A percentile compares a stretch with the other conserved stretches of the same genome.
These are phyloP conservation scores for Dasypus novemcinctus DNA, from an alignment of 2,113 vertebrate genomes.

Conservation along the genomic window DNA sequence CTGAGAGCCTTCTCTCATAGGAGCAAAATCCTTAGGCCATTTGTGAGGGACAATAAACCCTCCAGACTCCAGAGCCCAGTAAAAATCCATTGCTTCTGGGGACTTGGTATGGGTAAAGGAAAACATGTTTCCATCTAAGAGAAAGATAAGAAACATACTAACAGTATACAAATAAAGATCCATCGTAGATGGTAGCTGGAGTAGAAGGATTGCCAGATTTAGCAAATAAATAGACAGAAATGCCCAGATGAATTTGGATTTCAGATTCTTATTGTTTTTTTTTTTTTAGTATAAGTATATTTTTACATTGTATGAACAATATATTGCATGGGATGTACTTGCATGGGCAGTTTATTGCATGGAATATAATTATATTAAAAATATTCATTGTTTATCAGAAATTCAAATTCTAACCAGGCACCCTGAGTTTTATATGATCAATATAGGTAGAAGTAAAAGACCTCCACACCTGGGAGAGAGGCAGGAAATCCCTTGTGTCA, in stretches of 20 bases:
- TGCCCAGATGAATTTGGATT: not conserved
- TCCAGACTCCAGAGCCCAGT: not conserved
- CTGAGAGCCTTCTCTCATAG: not conserved
- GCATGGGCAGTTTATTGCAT: not conserved
- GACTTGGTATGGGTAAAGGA: fast-evolving
- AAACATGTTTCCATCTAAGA: not conserved
- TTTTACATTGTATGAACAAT: not conserved
- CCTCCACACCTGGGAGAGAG: not conserved
- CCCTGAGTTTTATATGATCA: not conserved
- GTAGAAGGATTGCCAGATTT: not conserved
- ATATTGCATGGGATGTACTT: not conserved
- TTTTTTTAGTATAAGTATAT: not conserved
- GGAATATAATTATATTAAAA: not conserved
- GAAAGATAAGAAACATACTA: not conserved
- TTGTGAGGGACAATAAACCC: not conserved
- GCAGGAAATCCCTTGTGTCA: too few species aligned
- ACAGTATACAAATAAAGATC: not conserved
- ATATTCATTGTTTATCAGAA: too few species aligned
- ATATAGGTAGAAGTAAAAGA: not conserved
- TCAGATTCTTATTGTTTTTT: not conserved
- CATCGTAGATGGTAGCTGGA: too few species aligned
- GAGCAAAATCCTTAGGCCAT: not conserved
- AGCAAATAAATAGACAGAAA: not conserved
- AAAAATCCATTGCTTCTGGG: not conserved
- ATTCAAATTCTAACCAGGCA: not conserved